phyloP scores from a whole-genome alignment of 2,797 vertebrate species.

The Florisuga fusca region DNA sequence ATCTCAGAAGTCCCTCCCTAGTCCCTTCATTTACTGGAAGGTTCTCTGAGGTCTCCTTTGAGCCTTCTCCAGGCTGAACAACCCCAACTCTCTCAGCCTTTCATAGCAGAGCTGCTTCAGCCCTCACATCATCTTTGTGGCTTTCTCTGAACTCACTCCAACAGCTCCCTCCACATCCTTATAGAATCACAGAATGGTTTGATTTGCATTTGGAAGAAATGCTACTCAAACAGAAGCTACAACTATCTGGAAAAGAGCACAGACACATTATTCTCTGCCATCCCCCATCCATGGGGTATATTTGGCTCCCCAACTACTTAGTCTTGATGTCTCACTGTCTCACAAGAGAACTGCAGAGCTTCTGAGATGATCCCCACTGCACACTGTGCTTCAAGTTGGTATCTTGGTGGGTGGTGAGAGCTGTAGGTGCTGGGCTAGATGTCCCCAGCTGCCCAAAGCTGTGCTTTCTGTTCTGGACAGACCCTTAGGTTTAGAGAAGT shows the following conservation, averaged over 20 bases:
- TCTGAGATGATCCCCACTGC: neutral
- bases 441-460: neutral
- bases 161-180: no score
- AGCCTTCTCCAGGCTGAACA: no score
- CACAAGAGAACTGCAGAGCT: neutral
- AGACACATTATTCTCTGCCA: neutral
- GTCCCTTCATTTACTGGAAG: no score
- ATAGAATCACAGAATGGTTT: no score
- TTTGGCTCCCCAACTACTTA: neutral
- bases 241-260: neutral
- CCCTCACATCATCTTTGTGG: no score
- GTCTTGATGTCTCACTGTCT: accelerated
- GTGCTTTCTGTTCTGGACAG: neutral
- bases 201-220: neutral
- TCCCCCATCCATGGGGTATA: neutral
- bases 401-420: neutral
- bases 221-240: neutral
- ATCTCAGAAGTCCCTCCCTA: no score
- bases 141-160: no score
- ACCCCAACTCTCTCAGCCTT: no score
- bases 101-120: no score
- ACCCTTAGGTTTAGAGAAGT: neutral
- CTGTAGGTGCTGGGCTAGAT: neutral
- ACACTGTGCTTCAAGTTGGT: neutral
- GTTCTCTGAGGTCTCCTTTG: no score